A percentile compares a stretch with the other conserved stretches of the same genome.
Evolutionary conservation across 2,888 invertebrate genomes (phyloP).

Genomic region (Euphydryas editha): DNA sequence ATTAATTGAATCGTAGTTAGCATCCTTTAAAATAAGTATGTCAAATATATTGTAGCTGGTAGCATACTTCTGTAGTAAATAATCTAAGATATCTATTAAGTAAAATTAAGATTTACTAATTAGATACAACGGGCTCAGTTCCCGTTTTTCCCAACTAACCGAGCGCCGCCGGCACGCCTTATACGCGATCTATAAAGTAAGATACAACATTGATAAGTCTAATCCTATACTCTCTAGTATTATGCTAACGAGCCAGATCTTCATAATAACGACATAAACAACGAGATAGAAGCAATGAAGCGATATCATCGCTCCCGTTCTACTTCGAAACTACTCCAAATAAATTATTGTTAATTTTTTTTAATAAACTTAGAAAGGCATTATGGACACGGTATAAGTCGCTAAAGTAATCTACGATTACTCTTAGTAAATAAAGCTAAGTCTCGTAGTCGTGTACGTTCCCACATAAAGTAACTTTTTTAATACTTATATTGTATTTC

Average conservation of each 20-base stretch:
- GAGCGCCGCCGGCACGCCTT: conserved; percentile 7
- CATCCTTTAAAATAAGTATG: too few species aligned
- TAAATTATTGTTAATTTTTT: background rate
- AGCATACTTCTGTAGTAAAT: conserved; percentile 1
- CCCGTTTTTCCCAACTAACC: conserved; percentile 12
- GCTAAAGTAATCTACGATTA: background rate
- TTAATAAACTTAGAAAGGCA: conserved; percentile 9
- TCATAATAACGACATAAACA: conserved; percentile 41
- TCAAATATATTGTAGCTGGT: too few species aligned
- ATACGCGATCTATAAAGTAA: conserved; percentile 29
- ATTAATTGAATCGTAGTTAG: too few species aligned
- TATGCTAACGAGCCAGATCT: conserved; percentile 40
- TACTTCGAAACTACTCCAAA: conserved; percentile 22
- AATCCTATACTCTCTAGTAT: conserved; percentile 28
- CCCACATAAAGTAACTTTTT: background rate
- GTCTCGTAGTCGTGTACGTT: background rate
- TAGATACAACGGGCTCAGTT: conserved; percentile 7
- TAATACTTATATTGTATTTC: background rate
- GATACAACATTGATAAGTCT: conserved; percentile 27
- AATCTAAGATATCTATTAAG: conserved; percentile 1
- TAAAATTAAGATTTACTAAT: conserved; percentile 10
- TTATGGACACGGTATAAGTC: background rate
- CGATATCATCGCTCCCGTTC: conserved; percentile 36
- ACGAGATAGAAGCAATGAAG: conserved; percentile 32
- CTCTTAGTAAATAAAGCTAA: background rate